These are phyloP conservation scores for Tokudaia muenninki DNA, from an alignment of 2,797 vertebrate species.

Conservation along the genomic window DNA sequence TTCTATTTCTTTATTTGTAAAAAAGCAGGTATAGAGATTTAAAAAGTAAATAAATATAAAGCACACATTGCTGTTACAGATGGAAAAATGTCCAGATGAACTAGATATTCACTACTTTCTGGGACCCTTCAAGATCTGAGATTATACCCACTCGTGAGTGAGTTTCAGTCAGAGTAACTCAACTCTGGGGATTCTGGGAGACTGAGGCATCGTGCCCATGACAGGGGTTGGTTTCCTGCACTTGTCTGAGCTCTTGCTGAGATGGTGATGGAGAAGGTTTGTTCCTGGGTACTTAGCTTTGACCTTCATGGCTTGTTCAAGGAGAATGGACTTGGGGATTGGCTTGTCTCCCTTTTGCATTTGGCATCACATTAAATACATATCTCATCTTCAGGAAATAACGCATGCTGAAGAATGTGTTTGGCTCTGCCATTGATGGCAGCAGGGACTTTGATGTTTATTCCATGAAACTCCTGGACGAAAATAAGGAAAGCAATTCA, in stretches of 20 bases:
- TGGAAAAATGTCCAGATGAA: background rate
- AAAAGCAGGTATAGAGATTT: background rate
- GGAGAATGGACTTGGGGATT: background rate
- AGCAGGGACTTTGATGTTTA: conserved; percentile 51
- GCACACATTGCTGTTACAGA: background rate
- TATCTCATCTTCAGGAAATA: conserved; percentile 47
- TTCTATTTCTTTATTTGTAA: background rate
- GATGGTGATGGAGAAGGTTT: background rate
- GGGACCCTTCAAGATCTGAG: background rate
- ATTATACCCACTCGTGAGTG: conserved; percentile 7
- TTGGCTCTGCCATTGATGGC: conserved; percentile 1
- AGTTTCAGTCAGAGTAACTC: background rate
- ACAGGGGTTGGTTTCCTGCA: background rate
- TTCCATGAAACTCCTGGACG: conserved; percentile 36
- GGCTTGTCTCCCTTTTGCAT: background rate
- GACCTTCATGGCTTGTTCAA: background rate
- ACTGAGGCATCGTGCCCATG: background rate
- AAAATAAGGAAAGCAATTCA: conserved; percentile 56
- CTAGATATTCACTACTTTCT: background rate
- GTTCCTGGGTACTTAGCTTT: background rate
- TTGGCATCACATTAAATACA: background rate
- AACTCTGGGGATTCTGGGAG: background rate
- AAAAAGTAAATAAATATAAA: background rate
- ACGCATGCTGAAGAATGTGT: background rate
- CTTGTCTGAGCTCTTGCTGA: background rate